These are phyloP conservation scores for Iselma pallidipennis DNA, from an alignment of 2,888 invertebrate genomes.

Conservation along the genomic window DNA sequence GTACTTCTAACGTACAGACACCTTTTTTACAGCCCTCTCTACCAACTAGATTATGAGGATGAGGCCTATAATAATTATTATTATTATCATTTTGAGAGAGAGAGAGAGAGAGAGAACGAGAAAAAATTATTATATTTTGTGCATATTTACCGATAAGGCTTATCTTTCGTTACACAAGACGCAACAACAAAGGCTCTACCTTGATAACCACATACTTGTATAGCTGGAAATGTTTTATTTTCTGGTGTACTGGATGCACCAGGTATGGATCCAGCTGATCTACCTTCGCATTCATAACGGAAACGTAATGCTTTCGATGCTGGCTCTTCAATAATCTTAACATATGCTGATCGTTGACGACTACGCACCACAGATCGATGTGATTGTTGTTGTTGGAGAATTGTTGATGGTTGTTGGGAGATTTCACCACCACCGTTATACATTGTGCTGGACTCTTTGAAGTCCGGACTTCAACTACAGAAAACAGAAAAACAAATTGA, in stretches of 20 bases:
- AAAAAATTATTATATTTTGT: too few species aligned
- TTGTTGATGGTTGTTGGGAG: slow-evolving; percentile 22
- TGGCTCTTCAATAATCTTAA: slow-evolving; percentile 89
- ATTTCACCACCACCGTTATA: slow-evolving; percentile 49
- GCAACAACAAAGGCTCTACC: slow-evolving; percentile 90
- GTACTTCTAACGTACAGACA: slow-evolving; percentile 83
- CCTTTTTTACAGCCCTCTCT: slow-evolving; percentile 91
- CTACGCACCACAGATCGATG: slow-evolving; percentile 40
- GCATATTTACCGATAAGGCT: slow-evolving; percentile 70
- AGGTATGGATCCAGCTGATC: slow-evolving; percentile 95
- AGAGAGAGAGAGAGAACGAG: too few species aligned
- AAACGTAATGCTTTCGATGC: slow-evolving; percentile 83
- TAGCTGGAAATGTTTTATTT: slow-evolving; percentile 90
- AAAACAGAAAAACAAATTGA: slow-evolving; percentile 29
- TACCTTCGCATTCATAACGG: slow-evolving; percentile 90
- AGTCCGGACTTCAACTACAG: slow-evolving; percentile 71
- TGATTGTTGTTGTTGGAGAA: slow-evolving; percentile 35
- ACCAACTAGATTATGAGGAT: slow-evolving; percentile 94
- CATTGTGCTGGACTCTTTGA: slow-evolving; percentile 48
- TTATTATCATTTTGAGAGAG: too few species aligned
- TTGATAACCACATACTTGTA: slow-evolving; percentile 82
- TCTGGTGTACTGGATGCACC: slow-evolving; percentile 88
- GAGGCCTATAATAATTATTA: slow-evolving; percentile 65
- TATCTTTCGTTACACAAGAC: slow-evolving; percentile 94
- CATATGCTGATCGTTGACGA: slow-evolving; percentile 58